Percentiles rank a stretch among this genome's conserved stretches.
phyloP scores from a whole-genome alignment of 1,140 invertebrate species.

The Cyclargus thomasi region DNA sequence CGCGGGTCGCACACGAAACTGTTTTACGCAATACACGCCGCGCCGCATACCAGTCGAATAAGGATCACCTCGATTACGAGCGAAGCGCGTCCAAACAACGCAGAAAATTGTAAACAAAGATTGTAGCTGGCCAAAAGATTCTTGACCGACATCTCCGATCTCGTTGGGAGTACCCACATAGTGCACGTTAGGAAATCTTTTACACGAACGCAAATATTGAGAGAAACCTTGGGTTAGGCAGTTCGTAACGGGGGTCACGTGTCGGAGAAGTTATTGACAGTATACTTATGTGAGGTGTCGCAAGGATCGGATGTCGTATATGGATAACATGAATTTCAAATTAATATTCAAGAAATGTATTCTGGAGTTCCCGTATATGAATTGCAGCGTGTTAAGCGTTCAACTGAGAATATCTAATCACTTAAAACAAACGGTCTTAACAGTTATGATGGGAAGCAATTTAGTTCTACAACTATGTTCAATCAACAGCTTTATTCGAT shows the following conservation, averaged over 20 bases:
- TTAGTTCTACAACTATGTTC: conserved; percentile 17
- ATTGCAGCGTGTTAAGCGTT: conserved; percentile 34
- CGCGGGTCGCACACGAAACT: conserved; percentile 49
- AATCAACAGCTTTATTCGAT: background rate
- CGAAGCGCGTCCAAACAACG: conserved; percentile 51
- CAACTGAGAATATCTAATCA: conserved; percentile 29
- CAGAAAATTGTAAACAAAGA: conserved; percentile 49
- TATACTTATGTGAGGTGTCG: conserved; percentile 4
- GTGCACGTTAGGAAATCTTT: conserved; percentile 16
- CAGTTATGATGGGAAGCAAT: conserved; percentile 29
- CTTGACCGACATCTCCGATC: conserved; percentile 29
- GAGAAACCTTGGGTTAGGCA: conserved; percentile 23
- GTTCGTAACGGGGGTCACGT: conserved; percentile 20
- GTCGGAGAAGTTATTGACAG: conserved; percentile 23
- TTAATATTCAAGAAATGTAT: conserved; percentile 39
- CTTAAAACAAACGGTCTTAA: conserved; percentile 19
- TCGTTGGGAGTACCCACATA: background rate
- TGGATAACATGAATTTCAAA: conserved; percentile 26
- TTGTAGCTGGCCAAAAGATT: conserved; percentile 35
- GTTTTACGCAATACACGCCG: conserved; percentile 58
- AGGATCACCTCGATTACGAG: conserved; percentile 66
- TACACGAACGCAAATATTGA: conserved; percentile 38
- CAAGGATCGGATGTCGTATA: conserved; percentile 18
- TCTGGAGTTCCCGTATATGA: conserved; percentile 41
- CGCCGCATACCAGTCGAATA: conserved; percentile 63